A percentile compares a stretch with the other conserved stretches of the same genome.
Evolutionary conservation across 2,888 invertebrate species (phyloP).

Genomic region (Xanthorhoe spadicearia): DNA sequence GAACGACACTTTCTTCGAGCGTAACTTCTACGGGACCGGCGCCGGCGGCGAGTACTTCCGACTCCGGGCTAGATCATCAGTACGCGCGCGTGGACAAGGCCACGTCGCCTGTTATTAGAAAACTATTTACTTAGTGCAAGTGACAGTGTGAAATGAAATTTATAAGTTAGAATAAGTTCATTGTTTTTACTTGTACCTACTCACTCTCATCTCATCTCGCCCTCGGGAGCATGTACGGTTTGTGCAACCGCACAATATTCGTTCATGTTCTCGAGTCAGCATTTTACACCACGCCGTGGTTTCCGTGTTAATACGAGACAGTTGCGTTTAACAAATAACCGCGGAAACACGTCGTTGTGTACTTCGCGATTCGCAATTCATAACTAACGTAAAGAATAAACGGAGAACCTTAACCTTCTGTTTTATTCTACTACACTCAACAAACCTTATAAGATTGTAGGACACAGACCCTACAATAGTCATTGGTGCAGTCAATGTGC

Average conservation of each 20-base stretch:
- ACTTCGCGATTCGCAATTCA: neutral
- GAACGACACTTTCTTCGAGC: neutral
- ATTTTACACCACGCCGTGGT: constrained; percentile 1
- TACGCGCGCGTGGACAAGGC: constrained; percentile 3
- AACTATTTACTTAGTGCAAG: constrained; percentile 6
- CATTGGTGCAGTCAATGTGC: no score
- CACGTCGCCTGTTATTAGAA: constrained; percentile 1
- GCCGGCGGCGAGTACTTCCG: neutral
- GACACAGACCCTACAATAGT: constrained; percentile 2
- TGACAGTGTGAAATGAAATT: constrained; percentile 5
- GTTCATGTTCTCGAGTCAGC: neutral
- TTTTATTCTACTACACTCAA: neutral
- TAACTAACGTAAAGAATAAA: neutral
- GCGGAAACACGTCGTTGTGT: neutral
- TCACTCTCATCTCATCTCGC: constrained; percentile 6
- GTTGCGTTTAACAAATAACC: neutral
- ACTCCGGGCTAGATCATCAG: neutral
- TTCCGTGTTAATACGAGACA: neutral
- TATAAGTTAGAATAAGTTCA: constrained; percentile 5
- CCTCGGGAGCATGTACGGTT: constrained; percentile 7
- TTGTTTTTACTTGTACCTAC: constrained; percentile 1
- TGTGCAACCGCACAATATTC: neutral
- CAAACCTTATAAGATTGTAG: neutral
- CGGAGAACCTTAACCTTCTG: neutral
- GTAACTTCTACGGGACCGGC: neutral